Evolutionary conservation across 64 coral and sea anemone genomes (phyloP), one percentile per base, ranked within the genome.

Genomic region (Dendronephthya gigantea): DNA sequence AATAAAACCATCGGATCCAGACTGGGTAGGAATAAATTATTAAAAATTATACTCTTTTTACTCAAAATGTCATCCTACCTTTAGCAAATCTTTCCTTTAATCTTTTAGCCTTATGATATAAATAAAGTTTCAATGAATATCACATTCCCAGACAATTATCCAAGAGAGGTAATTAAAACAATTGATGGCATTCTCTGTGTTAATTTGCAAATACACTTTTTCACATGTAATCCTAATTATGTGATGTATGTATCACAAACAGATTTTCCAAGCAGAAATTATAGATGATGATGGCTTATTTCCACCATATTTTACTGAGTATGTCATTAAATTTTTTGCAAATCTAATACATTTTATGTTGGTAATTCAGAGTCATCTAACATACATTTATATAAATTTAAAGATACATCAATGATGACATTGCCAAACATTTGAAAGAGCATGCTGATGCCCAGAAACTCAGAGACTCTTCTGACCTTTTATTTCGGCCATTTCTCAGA

Each of bases 401-500:
- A 1, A 79, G 72, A 29, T 39, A 79, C 37, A 39, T 79, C 8
- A 79, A 79, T 8, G 9, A 0, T 79, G 72, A 34, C 29, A 79
- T 79, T 79, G 72, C 0, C 0, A 36, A 79, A 29, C 37, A 79
- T 29, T 79, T 79, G 28, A 29, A 79, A 19, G 72, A 37, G 36
- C 72, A 79, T 33, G 72, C 19, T 16, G 72, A 79, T 8, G 72
- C 72, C 3, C 72, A 79, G 17, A 34, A 79, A 79, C 32, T 79
- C 30, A 19, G 72, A 79, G 72, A 79, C 17, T 36, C 32, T 31
- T 12, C 37, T 15, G 72, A 79, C 22, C 72, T 79, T 10, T 19
- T 79, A 29, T 79, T 79, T 39, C 72, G 72, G 17, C 72, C 72
- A 39, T 79, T 79, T 79, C 72, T 79, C 27, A 31, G 72, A 79